phyloP scores from a whole-genome alignment of 2,888 invertebrate species.

The Neoascia interrupta region DNA sequence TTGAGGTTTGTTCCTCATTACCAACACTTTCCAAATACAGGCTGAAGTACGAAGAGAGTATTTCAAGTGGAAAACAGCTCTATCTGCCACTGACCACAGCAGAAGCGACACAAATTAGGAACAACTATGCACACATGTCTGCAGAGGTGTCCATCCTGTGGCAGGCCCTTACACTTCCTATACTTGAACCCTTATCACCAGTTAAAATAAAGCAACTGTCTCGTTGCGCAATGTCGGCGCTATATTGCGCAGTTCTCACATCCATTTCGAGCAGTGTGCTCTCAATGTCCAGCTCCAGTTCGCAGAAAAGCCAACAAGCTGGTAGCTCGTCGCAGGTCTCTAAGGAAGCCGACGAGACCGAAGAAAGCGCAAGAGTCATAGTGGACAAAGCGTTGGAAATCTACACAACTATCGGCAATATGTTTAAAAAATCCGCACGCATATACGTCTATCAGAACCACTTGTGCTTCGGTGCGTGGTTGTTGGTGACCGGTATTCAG shows the following conservation, averaged over 20 bases:
- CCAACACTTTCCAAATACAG: constrained; percentile 83
- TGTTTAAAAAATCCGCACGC: constrained; percentile 91
- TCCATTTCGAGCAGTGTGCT: constrained; percentile 84
- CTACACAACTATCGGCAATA: constrained; percentile 89
- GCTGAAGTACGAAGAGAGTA: constrained; percentile 80
- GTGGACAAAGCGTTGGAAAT: constrained; percentile 94
- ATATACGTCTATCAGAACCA: constrained; percentile 94
- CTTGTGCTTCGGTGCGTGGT: constrained; percentile 92
- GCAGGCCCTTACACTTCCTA: constrained; percentile 90
- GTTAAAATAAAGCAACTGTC: constrained; percentile 91
- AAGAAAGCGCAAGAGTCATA: constrained; percentile 89
- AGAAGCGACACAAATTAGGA: constrained; percentile 87
- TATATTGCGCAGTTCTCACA: constrained; percentile 89
- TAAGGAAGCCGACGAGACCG: constrained; percentile 86
- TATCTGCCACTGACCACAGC: constrained; percentile 85
- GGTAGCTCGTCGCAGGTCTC: constrained; percentile 68
- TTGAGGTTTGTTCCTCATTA: constrained; percentile 90
- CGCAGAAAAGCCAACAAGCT: constrained; percentile 80
- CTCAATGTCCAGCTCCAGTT: constrained; percentile 82
- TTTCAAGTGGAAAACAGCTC: constrained; percentile 83
- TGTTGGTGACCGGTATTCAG: constrained; percentile 92
- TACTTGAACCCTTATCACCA: constrained; percentile 92
- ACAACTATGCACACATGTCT: constrained; percentile 87
- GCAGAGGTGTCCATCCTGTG: constrained; percentile 90
- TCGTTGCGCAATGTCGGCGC: constrained; percentile 89